Base-by-base conservation (phyloP, 2,888 invertebrate genomes). In the Abscondita cerata region DNA sequence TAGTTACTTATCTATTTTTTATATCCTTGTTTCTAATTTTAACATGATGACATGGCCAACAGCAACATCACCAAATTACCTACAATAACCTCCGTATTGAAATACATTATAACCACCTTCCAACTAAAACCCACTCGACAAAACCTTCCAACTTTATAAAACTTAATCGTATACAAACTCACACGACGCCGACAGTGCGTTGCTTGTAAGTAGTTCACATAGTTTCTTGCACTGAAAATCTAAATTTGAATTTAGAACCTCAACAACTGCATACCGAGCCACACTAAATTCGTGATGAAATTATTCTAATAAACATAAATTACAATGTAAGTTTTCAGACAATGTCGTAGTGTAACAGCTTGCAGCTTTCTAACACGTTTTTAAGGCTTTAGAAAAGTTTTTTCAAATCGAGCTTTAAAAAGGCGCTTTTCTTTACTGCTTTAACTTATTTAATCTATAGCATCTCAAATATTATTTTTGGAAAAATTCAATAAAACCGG, bases 221-320 rank as follows among this genome's bases (percentile, higher is more conserved):
- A 67, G 68, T 64, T 53, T 59, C 52, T 53, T 48, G 62, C 64
- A 61, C 59, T 58, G 62, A 59, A 64, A 64, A 64, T 64, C 64
- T 68, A 67, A 69, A 66, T 68, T 64, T 61, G 66, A 61, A 69
- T 69, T 69, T 69, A 69, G 68, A 67, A 57, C 64, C 60, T 52
- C 51, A 66, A 54, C 60, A 48, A 55, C 59, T 40, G 44, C 57
- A 54, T 62, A 51, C 47, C 52, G 59, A 48, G 48, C 44, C 38
- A 34, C 57, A 57, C n/a, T 44, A 44, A 44, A 44, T 44, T 18
- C 44, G 44, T 44, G 44, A 47, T 46, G 18, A 12, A 33, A 41
- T 53, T 41, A 40, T 20, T 44, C 12, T 41, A 34, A 25, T 4
- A 25, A 25, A 25, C 25, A 25, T 25, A 25, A 6, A 11, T 44